These are phyloP conservation scores for Lepus townsendii DNA, from an alignment of 2,797 vertebrate species.

Conservation along the genomic window DNA sequence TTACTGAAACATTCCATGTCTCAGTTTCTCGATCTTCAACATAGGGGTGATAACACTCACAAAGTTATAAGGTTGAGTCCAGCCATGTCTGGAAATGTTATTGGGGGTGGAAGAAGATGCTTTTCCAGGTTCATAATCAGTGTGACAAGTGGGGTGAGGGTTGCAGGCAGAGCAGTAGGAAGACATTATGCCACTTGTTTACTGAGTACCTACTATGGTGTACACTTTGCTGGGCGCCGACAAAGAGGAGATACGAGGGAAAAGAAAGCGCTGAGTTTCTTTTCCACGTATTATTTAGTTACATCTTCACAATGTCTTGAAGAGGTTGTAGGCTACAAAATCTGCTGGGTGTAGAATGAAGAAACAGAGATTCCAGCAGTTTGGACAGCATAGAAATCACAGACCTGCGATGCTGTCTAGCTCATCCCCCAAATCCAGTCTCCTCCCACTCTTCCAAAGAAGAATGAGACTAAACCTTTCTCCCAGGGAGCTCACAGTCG, in stretches of 20 bases:
- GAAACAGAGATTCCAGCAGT: slow-evolving; percentile 31
- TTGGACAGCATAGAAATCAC: slow-evolving; percentile 20
- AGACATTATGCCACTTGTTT: not conserved
- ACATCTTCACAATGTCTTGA: slow-evolving; percentile 24
- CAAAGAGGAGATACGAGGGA: not conserved
- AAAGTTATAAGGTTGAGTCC: not conserved
- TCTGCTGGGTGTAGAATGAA: not conserved
- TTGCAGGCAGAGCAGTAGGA: not conserved
- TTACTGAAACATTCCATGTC: not conserved
- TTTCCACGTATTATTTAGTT: slow-evolving; percentile 59
- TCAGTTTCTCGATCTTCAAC: slow-evolving; percentile 50
- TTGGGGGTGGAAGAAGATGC: not conserved
- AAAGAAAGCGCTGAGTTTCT: not conserved
- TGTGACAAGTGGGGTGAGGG: not conserved
- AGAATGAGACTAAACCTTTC: not conserved
- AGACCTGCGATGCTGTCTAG: not conserved
- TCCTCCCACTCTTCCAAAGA: slow-evolving; percentile 13
- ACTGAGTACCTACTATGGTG: not conserved
- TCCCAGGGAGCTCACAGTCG: not conserved
- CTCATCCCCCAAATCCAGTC: not conserved
- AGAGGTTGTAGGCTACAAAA: not conserved
- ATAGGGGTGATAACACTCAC: not conserved
- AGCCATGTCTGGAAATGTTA: slow-evolving; percentile 10
- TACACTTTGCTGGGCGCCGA: not conserved
- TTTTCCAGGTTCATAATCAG: not conserved